phyloP scores from a whole-genome alignment of 2,113 vertebrate genomes.

The Hymenochirus boettgeri region DNA sequence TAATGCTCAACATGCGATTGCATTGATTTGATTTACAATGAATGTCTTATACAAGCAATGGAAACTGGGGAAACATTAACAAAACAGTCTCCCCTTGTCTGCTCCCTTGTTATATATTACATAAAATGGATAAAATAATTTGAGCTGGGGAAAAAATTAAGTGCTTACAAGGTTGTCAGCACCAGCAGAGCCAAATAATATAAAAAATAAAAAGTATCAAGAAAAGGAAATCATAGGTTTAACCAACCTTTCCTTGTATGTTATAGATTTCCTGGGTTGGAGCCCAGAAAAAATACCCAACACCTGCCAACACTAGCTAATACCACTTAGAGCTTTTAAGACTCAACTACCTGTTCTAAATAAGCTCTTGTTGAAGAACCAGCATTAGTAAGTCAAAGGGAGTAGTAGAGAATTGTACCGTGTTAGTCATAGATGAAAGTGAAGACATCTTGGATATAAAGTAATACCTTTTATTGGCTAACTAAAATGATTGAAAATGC shows the following conservation, averaged over 20 bases:
- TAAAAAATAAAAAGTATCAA: slow-evolving; percentile 10
- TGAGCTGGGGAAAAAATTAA: slow-evolving; percentile 35
- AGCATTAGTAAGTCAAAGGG: slow-evolving; percentile 30
- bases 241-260: slow-evolving; percentile 26
- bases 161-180: slow-evolving; percentile 40
- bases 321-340: slow-evolving; percentile 37
- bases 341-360: slow-evolving; percentile 36
- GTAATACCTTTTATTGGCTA: too few species aligned
- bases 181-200: slow-evolving; percentile 29
- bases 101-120: slow-evolving; percentile 29
- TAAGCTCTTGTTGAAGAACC: slow-evolving; percentile 15
- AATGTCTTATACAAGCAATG: slow-evolving; percentile 23
- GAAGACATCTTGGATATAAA: too few species aligned
- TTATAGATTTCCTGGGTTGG: slow-evolving; percentile 36
- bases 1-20: slow-evolving; percentile 19
- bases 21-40: slow-evolving; percentile 36
- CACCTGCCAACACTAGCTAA: slow-evolving; percentile 40
- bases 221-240: slow-evolving; percentile 37
- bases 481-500: too few species aligned
- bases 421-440: too few species aligned
- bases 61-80: slow-evolving; percentile 17
- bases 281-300: slow-evolving; percentile 36
- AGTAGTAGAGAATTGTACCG: too few species aligned
- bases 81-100: slow-evolving; percentile 25
- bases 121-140: slow-evolving; percentile 42